Percentiles rank a stretch among this genome's conserved stretches.
Conservation (phyloP, 2,888 invertebrate species). For the Nephrocerus scutellatus region DNA sequence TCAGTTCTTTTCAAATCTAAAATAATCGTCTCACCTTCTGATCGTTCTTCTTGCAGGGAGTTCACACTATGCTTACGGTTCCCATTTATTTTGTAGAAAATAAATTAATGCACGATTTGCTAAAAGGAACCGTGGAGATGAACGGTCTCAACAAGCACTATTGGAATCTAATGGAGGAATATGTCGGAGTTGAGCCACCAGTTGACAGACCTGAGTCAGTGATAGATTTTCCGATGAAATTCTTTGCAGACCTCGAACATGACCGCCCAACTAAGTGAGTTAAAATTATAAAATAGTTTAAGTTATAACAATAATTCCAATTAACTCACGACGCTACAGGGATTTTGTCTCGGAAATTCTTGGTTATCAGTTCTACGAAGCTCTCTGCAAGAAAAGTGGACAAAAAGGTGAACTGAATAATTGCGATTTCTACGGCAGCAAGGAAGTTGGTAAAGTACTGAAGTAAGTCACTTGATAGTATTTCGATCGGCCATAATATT, state of each 20-base stretch:
- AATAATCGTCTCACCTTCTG: neutral
- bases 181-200: constrained; percentile 62
- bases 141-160: constrained; percentile 60
- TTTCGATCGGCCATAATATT: neutral
- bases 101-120: constrained; percentile 61
- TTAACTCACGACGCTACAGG: constrained; percentile 43
- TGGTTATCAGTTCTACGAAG: constrained; percentile 74
- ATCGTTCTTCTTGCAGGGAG: constrained; percentile 48
- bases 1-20: constrained; percentile 16
- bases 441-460: constrained; percentile 65
- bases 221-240: constrained; percentile 71
- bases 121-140: constrained; percentile 54
- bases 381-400: constrained; percentile 65
- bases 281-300: constrained; percentile 54
- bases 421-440: constrained; percentile 77
- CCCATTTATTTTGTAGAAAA: constrained; percentile 65
- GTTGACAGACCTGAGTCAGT: constrained; percentile 57
- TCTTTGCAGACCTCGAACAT: constrained; percentile 52
- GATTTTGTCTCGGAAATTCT: constrained; percentile 73
- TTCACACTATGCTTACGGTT: constrained; percentile 64
- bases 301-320: constrained; percentile 46
- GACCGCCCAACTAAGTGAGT: constrained; percentile 41
- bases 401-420: constrained; percentile 67
- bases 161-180: constrained; percentile 56
- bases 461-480: constrained; percentile 40